Conservation (phyloP, 2,888 invertebrate genomes). For the Amphimallon solstitiale region DNA sequence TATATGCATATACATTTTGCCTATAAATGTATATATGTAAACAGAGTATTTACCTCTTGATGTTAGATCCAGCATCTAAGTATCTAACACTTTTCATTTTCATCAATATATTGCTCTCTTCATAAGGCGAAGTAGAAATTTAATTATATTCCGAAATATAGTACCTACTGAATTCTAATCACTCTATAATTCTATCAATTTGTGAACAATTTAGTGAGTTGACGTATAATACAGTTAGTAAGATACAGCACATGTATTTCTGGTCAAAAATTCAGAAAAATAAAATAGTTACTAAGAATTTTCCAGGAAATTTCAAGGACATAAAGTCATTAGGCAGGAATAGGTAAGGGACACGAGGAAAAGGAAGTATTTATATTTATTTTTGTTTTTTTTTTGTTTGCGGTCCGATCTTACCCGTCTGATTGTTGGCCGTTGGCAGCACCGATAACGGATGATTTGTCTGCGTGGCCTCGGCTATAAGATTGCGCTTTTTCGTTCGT, state of each 20-base stretch:
- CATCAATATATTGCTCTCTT: no score
- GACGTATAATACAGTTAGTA: background rate
- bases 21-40: no score
- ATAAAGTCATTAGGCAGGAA: conserved; percentile 12
- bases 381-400: conserved; percentile 34
- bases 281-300: conserved; percentile 16
- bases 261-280: conserved; percentile 20
- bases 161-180: no score
- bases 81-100: no score
- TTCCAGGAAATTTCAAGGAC: conserved; percentile 8
- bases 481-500: conserved; percentile 64
- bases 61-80: no score
- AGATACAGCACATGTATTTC: conserved; percentile 26
- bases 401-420: conserved; percentile 67
- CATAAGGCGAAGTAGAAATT: no score
- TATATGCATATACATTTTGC: no score
- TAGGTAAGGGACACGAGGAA: conserved; percentile 12
- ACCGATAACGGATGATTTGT: conserved; percentile 62
- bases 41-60: no score
- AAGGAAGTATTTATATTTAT: conserved; percentile 23
- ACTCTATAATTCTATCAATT: background rate
- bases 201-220: no score
- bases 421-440: conserved; percentile 66
- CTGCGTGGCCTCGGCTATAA: conserved; percentile 63
- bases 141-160: no score